Percentiles rank a stretch among this genome's conserved stretches.
Conservation (phyloP, 2,888 invertebrate genomes). For the Tipula unca region DNA sequence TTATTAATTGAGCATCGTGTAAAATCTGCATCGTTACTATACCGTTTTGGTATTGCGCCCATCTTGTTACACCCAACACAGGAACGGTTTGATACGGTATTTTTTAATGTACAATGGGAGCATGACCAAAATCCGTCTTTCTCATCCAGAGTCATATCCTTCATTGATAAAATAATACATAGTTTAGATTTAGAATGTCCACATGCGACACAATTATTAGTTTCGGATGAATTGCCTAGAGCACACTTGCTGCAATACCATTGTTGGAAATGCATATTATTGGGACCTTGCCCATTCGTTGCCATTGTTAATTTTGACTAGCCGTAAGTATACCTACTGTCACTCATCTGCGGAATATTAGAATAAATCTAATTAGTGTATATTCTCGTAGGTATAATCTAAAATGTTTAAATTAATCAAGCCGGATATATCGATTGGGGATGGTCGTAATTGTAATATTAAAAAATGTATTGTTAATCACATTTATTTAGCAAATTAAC, state of each 20-base stretch:
- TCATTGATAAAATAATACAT: constrained; percentile 53
- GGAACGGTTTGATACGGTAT: constrained; percentile 55
- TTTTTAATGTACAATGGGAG: constrained; percentile 71
- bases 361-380: too few species aligned
- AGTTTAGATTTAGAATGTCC: constrained; percentile 78
- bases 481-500: too few species aligned
- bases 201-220: constrained; percentile 74
- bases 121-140: constrained; percentile 74
- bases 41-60: constrained; percentile 39
- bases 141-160: constrained; percentile 59
- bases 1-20: constrained; percentile 30
- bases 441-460: too few species aligned
- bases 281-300: constrained; percentile 54
- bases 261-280: constrained; percentile 36
- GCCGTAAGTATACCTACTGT: too few species aligned
- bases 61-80: constrained; percentile 72
- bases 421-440: too few species aligned
- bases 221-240: constrained; percentile 62
- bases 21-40: constrained; percentile 32
- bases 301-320: too few species aligned
- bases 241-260: constrained; percentile 90
- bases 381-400: too few species aligned
- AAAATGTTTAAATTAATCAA: too few species aligned
- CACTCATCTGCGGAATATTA: too few species aligned
- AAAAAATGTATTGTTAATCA: too few species aligned